Base-by-base conservation (phyloP, 2,113 vertebrate species). In the Pteruthius melanotis region DNA sequence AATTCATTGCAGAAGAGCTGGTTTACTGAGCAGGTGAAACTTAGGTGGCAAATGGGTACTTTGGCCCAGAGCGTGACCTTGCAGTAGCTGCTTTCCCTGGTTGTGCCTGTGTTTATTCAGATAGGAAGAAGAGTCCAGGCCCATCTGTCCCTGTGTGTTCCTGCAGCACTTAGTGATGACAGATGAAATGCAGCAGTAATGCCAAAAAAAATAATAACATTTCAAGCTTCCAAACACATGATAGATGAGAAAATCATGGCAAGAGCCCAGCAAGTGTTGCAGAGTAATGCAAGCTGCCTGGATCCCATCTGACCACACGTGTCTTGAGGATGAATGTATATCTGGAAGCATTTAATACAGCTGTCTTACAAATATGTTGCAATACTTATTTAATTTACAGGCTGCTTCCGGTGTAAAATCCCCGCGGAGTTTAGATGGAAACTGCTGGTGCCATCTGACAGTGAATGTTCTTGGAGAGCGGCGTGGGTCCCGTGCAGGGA, bases 101-200 rank as follows among this genome's bases (percentile, higher is more conserved):
- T 12, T 30, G 14, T 61, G 53, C 30, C 28, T 65, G 63, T 87
- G 75, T 94, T 93, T 95, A 22, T 91, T 61, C 6, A 7, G 70
- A 64, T 16, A 94, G 84, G 84, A 95, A 65, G 84, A 72, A 13
- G 45, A 90, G 83, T 33, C 66, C 59, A 33, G 71, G 87, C 53
- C 78, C 87, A 89, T 95, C 91, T 95, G 93, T 95, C 50, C 53
- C 66, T 65, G 59, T 89, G 87, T 94, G 66, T 95, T 95, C 93
- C 93, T 93, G 90, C 50, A 57, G 78, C 20, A 42, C 66, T 83
- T 18, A 17, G 74, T 61, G 86, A 53, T 94, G 94, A 94, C 53
- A 91, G 87, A 90, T 69, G 45, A 89, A 94, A 88, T 74, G 71
- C 44, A 54, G n/a, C 26, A 75, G 60, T 64, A 78, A 82, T 53